Conservation (phyloP, 2,888 invertebrate species). For the Calameuta idolon region DNA sequence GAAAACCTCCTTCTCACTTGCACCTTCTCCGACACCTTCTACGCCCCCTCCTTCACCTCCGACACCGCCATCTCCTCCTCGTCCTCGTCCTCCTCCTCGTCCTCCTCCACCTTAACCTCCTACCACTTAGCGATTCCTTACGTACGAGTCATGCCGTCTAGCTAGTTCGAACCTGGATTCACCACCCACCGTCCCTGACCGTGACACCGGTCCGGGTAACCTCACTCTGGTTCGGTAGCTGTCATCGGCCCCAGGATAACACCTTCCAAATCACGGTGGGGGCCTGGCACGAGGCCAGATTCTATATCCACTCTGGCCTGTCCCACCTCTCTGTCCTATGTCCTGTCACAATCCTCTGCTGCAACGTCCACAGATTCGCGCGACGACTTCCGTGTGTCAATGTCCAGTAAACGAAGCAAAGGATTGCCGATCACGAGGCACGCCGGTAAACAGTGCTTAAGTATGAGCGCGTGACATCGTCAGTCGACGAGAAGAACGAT, state of each 20-base stretch:
- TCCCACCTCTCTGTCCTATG: not conserved
- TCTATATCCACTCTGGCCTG: not conserved
- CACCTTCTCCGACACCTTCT: not conserved
- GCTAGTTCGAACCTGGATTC: not conserved
- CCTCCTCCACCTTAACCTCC: slow-evolving; percentile 2
- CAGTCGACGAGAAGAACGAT: not conserved
- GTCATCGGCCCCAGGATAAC: not conserved
- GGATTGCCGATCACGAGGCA: not conserved
- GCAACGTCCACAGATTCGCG: not conserved
- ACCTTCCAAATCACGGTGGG: not conserved
- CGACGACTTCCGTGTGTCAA: not conserved
- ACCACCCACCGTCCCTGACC: slow-evolving; percentile 3
- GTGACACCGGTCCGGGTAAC: not conserved
- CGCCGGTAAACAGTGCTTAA: not conserved
- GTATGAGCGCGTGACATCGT: not conserved
- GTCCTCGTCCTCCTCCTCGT: slow-evolving; percentile 5
- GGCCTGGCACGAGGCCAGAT: not conserved
- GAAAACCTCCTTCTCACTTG: not conserved
- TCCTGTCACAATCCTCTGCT: not conserved
- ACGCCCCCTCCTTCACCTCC: not conserved
- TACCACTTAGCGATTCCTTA: not conserved
- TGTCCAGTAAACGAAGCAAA: not conserved
- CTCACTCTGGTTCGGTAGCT: not conserved
- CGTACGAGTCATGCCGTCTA: not conserved
- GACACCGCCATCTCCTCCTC: not conserved